Conservation (phyloP, 2,113 vertebrate genomes). For the Edolisoma coerulescens region DNA sequence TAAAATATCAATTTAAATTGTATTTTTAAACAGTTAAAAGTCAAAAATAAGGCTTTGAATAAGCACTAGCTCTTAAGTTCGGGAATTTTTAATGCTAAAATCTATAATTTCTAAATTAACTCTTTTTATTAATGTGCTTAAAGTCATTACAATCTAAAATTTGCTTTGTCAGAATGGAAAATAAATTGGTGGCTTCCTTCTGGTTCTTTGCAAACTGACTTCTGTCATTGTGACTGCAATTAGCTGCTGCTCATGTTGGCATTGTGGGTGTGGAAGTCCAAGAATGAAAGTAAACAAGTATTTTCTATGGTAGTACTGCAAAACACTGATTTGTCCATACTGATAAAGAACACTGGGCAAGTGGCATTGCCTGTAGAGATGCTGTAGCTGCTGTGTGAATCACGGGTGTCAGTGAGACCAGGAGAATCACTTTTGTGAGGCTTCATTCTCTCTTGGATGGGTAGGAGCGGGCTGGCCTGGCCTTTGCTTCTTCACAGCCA, state of each 20-base stretch:
- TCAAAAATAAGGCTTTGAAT: not conserved
- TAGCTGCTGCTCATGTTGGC: not conserved
- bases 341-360: not conserved
- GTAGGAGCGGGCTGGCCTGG: not conserved
- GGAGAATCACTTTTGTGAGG: not conserved
- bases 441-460: not conserved
- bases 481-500: not conserved
- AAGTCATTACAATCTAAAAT: not conserved
- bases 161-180: not conserved
- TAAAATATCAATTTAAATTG: not conserved
- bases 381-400: not conserved
- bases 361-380: not conserved
- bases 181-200: not conserved
- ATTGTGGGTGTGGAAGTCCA: not conserved
- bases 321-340: not conserved
- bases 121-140: not conserved
- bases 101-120: not conserved
- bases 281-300: not conserved
- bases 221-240: not conserved
- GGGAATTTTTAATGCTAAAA: not conserved
- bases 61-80: not conserved
- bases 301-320: not conserved
- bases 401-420: not conserved
- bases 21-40: not conserved
- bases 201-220: not conserved